phyloP scores from a whole-genome alignment of 2,113 vertebrate genomes.

The Python bivittatus region DNA sequence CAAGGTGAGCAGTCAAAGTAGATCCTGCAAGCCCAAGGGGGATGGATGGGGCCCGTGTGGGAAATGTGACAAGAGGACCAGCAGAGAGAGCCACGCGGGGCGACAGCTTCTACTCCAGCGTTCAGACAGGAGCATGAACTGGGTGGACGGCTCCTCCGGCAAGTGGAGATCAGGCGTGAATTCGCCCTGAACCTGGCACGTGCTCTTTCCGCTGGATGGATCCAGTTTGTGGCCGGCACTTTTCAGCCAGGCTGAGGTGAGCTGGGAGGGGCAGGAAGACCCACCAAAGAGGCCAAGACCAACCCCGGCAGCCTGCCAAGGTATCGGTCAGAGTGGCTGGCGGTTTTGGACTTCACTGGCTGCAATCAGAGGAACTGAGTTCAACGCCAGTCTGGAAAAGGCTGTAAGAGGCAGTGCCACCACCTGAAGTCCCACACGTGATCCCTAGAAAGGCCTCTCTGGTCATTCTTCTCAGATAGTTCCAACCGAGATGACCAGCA shows the following conservation, averaged over 20 bases:
- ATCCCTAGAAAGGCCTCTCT: background rate
- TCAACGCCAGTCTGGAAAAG: background rate
- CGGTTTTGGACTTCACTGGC: background rate
- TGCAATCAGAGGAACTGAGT: background rate
- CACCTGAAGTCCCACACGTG: background rate
- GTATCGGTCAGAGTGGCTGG: background rate
- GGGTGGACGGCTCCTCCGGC: background rate
- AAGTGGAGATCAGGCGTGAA: background rate
- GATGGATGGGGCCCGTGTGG: background rate
- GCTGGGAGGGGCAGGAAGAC: no score
- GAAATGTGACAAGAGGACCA: background rate
- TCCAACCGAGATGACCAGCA: background rate
- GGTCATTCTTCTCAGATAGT: background rate
- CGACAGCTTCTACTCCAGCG: background rate
- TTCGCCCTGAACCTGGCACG: background rate
- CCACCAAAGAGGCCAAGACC: background rate
- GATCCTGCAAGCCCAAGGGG: background rate
- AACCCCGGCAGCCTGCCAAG: background rate
- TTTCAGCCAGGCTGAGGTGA: background rate
- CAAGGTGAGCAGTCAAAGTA: background rate
- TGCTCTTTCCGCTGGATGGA: background rate
- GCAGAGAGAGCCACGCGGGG: background rate
- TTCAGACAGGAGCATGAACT: background rate
- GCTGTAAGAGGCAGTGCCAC: background rate
- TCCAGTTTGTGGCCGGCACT: background rate